Evolutionary conservation across 2,797 vertebrate species (phyloP).

Genomic region (Chelon auratus): DNA sequence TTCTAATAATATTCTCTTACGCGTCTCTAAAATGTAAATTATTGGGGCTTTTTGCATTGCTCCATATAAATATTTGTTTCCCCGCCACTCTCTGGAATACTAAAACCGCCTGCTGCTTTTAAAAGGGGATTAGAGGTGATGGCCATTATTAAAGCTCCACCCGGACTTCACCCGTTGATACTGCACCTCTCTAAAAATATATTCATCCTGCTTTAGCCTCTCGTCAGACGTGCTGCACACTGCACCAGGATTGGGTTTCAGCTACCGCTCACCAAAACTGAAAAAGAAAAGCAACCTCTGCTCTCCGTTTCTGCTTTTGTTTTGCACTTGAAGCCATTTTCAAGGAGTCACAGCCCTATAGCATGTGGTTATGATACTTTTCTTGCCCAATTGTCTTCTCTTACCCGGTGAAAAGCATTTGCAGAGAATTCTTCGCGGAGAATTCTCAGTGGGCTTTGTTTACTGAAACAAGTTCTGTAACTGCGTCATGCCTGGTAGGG

Average conservation of each 20-base stretch:
- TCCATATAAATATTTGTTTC: slow-evolving; percentile 4
- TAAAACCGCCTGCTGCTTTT: slow-evolving; percentile 20
- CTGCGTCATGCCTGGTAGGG: slow-evolving; percentile 17
- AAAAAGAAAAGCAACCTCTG: not conserved
- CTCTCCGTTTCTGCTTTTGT: not conserved
- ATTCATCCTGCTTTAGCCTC: slow-evolving; percentile 3
- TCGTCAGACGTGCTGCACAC: not conserved
- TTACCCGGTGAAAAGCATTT: not conserved
- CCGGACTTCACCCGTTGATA: slow-evolving; percentile 13
- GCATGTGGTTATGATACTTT: not conserved
- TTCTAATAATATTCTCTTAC: too few species aligned
- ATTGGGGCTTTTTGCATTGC: slow-evolving; percentile 2
- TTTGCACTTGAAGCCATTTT: not conserved
- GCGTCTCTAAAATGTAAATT: not conserved
- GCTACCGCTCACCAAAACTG: too few species aligned
- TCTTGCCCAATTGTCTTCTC: not conserved
- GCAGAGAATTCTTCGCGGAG: not conserved
- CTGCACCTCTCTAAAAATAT: slow-evolving; percentile 26
- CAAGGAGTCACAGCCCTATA: not conserved
- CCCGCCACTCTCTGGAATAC: slow-evolving; percentile 1
- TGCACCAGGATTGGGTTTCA: too few species aligned
- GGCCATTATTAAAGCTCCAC: slow-evolving; percentile 32
- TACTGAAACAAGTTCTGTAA: slow-evolving; percentile 20
- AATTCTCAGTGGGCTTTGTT: slow-evolving; percentile 25
- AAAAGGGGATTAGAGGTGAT: slow-evolving; percentile 45